A percentile compares a stretch with the other conserved stretches of the same genome.
phyloP scores from a whole-genome alignment of 1,140 invertebrate genomes.

The Pantala flavescens region DNA sequence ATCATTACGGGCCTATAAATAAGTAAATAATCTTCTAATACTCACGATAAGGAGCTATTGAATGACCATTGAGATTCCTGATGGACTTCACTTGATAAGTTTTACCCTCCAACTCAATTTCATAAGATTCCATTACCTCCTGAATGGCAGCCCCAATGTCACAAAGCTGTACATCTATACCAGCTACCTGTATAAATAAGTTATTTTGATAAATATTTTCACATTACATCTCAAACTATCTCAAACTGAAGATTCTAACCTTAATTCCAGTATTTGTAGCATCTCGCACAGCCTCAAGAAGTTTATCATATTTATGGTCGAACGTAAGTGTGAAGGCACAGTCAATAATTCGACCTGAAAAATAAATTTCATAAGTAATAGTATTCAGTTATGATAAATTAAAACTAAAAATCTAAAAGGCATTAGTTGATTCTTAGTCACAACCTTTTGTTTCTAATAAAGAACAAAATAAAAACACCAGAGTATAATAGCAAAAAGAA shows the following conservation, averaged over 20 bases:
- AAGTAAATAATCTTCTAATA: too few species aligned
- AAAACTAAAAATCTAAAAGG: too few species aligned
- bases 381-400: too few species aligned
- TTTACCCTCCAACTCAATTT: conserved; percentile 96
- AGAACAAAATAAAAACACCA: too few species aligned
- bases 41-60: conserved; percentile 89
- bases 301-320: conserved; percentile 91
- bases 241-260: conserved; percentile 32
- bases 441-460: too few species aligned
- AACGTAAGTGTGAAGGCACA: conserved; percentile 97
- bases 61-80: conserved; percentile 96
- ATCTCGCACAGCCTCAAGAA: conserved; percentile 92
- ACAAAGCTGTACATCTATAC: conserved; percentile 94
- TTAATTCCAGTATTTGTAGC: conserved; percentile 97
- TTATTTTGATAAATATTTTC: background rate
- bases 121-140: conserved; percentile 99
- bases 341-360: conserved; percentile 84
- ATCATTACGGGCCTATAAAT: too few species aligned
- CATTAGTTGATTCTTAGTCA: too few species aligned
- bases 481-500: too few species aligned
- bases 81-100: conserved; percentile 95
- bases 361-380: conserved; percentile 15
- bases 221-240: too few species aligned
- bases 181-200: conserved; percentile 50
- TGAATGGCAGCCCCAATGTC: conserved; percentile 97